Evolutionary conservation across 2,797 vertebrate species (phyloP).

Genomic region (Kryptopterus vitreolus): DNA sequence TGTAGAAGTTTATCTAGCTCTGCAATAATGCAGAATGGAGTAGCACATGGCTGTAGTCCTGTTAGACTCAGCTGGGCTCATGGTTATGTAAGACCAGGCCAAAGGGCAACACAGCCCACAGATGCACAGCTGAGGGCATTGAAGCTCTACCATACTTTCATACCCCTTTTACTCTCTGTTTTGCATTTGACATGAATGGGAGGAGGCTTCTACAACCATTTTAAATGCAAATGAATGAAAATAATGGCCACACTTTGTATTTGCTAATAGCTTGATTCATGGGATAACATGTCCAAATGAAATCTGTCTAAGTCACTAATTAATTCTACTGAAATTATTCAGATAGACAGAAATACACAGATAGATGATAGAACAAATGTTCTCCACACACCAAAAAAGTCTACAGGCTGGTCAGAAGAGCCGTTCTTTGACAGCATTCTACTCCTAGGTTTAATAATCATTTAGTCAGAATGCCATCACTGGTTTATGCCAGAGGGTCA

Average conservation of each 20-base stretch:
- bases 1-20: slow-evolving; percentile 33
- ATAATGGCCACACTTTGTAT: slow-evolving; percentile 16
- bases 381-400: slow-evolving; percentile 25
- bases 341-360: background rate
- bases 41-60: slow-evolving; percentile 46
- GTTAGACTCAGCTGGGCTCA: slow-evolving; percentile 57
- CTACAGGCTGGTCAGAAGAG: slow-evolving; percentile 39
- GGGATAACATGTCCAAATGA: background rate
- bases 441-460: background rate
- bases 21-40: slow-evolving; percentile 41
- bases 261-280: slow-evolving; percentile 18
- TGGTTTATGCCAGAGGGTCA: slow-evolving; percentile 7
- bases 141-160: slow-evolving; percentile 32
- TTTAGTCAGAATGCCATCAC: background rate
- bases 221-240: slow-evolving; percentile 22
- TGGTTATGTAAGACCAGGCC: slow-evolving; percentile 50
- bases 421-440: slow-evolving; percentile 4
- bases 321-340: slow-evolving; percentile 6
- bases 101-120: slow-evolving; percentile 41
- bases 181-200: background rate
- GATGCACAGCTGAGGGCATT: slow-evolving; percentile 33
- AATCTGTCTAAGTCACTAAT: background rate
- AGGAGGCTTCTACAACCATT: slow-evolving; percentile 3
- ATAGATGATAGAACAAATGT: background rate
- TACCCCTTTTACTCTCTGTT: slow-evolving; percentile 16